Evolutionary conservation across 2,113 vertebrate species (phyloP).

Genomic region (Sitta europaea): DNA sequence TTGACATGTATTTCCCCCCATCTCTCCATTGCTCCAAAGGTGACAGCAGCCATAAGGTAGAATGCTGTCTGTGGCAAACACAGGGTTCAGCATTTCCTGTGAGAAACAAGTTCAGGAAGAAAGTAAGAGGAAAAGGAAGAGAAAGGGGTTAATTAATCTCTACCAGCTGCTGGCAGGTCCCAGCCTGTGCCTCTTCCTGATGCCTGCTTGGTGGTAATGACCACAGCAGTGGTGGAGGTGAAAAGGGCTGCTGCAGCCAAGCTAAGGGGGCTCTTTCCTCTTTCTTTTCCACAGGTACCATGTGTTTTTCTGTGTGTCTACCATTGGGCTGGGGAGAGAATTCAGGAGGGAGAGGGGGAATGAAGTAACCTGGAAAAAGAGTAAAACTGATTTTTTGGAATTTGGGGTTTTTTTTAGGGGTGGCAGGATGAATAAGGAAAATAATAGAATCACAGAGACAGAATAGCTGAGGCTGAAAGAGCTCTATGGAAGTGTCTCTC

Average conservation of each 20-base stretch:
- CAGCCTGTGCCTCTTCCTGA: not conserved
- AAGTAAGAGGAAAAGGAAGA: not conserved
- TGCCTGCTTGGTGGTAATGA: not conserved
- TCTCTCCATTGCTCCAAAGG: not conserved
- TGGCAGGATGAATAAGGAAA: not conserved
- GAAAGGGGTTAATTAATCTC: not conserved
- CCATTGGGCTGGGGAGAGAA: not conserved
- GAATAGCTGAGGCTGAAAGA: not conserved
- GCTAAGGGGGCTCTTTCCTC: not conserved
- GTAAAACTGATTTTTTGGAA: not conserved
- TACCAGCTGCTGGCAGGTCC: not conserved
- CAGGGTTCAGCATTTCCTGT: not conserved
- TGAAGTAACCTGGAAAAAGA: not conserved
- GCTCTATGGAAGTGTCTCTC: not conserved
- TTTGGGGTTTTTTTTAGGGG: not conserved
- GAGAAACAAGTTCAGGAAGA: not conserved
- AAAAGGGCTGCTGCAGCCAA: not conserved
- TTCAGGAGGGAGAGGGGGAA: not conserved
- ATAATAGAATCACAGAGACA: not conserved
- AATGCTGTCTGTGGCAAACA: not conserved
- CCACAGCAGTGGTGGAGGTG: not conserved
- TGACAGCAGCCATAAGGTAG: not conserved
- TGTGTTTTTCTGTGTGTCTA: not conserved
- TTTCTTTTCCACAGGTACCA: not conserved
- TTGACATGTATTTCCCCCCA: not conserved